Conservation (phyloP, 2,888 invertebrate genomes). For the Leucania comma region DNA sequence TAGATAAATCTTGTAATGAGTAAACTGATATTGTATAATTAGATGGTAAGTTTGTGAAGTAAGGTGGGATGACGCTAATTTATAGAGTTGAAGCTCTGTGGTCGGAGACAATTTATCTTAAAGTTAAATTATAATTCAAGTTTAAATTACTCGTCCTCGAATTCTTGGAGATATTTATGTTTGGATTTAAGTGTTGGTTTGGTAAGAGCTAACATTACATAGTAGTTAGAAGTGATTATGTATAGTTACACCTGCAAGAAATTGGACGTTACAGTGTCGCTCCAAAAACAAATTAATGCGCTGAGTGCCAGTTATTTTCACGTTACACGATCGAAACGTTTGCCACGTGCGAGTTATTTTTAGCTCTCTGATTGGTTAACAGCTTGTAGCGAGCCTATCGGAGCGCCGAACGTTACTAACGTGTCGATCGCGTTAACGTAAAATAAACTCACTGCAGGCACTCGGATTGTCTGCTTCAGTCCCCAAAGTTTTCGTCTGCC, state of each 20-base stretch:
- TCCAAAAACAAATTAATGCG: background rate
- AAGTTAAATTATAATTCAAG: conserved; percentile 60
- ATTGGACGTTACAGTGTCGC: background rate
- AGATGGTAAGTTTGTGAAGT: conserved; percentile 56
- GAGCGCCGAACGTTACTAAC: too few relatives aligned
- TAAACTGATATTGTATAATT: conserved; percentile 67
- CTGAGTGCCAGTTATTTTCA: too few relatives aligned
- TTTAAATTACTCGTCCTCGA: conserved; percentile 50
- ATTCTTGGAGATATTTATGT: conserved; percentile 43
- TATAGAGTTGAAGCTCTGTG: conserved; percentile 48
- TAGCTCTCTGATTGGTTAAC: too few relatives aligned
- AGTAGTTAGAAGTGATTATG: background rate
- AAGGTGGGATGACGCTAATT: conserved; percentile 55
- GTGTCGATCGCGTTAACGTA: too few relatives aligned
- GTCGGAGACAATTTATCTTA: conserved; percentile 55
- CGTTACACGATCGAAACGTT: too few relatives aligned
- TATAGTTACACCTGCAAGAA: background rate
- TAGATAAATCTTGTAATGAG: conserved; percentile 65
- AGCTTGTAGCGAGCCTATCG: too few relatives aligned
- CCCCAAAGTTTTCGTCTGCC: background rate
- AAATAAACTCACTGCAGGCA: too few relatives aligned
- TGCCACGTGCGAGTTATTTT: too few relatives aligned
- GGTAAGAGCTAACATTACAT: conserved; percentile 2
- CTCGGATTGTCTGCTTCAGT: background rate
- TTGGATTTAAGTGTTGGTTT: conserved; percentile 27